These are phyloP conservation scores for Cerastis leucographa DNA, from an alignment of 2,888 invertebrate genomes.

Conservation along the genomic window DNA sequence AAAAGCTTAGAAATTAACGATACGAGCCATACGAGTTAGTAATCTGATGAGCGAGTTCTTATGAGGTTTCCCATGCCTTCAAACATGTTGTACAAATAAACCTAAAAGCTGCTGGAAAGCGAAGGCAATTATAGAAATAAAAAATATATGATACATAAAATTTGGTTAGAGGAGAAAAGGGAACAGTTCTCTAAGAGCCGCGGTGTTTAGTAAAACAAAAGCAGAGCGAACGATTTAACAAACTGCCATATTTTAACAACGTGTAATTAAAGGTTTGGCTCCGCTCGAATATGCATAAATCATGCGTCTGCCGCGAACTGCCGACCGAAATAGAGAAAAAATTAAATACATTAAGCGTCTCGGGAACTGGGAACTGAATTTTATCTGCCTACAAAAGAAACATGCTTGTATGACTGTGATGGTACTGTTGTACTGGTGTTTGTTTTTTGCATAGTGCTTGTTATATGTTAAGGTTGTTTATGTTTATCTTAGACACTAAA, in stretches of 20 bases:
- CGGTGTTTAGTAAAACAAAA: conserved; percentile 89
- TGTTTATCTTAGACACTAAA: background rate
- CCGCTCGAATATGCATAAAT: conserved; percentile 90
- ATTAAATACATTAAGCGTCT: conserved; percentile 88
- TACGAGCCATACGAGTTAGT: background rate
- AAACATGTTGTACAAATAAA: conserved; percentile 53
- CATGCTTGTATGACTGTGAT: conserved; percentile 34
- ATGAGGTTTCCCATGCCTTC: conserved; percentile 48
- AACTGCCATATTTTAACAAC: conserved; percentile 91
- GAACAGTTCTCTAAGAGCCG: conserved; percentile 81
- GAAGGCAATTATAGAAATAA: conserved; percentile 67
- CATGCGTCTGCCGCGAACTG: conserved; percentile 89
- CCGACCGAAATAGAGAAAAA: conserved; percentile 91
- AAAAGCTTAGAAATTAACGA: background rate
- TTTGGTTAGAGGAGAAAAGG: conserved; percentile 78
- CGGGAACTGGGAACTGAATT: conserved; percentile 72
- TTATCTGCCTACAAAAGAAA: conserved; percentile 62
- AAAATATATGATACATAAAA: conserved; percentile 73
- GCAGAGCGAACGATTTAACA: conserved; percentile 88
- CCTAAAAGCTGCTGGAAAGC: conserved; percentile 58
- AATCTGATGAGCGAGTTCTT: background rate
- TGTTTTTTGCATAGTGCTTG: background rate
- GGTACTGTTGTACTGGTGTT: conserved; percentile 23
- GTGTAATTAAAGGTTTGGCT: conserved; percentile 90
- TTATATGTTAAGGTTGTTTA: background rate